Evolutionary conservation across 2,113 vertebrate species (phyloP).

Genomic region (Tor tambroides): DNA sequence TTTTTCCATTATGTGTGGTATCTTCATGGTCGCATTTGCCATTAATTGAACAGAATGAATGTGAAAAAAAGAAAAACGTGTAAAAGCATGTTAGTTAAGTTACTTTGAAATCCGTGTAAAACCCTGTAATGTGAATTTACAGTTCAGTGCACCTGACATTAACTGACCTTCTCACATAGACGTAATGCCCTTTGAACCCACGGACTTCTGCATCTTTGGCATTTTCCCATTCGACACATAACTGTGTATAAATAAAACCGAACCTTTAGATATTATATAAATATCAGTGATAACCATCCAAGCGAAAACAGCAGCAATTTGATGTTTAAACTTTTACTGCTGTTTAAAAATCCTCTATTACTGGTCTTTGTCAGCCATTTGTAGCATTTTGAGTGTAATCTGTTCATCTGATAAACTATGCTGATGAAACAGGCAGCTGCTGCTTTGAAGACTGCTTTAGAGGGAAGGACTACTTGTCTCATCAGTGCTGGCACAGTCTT

Average conservation of each 20-base stretch:
- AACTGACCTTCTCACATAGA: constrained; percentile 48
- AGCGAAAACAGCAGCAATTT: background rate
- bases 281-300: background rate
- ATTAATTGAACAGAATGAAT: constrained; percentile 21
- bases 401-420: constrained; percentile 27
- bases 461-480: constrained; percentile 29
- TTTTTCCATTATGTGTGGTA: background rate
- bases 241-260: background rate
- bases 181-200: constrained; percentile 36
- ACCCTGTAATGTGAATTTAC: constrained; percentile 3
- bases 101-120: constrained; percentile 18
- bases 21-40: background rate
- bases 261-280: no score
- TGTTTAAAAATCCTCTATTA: background rate
- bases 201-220: constrained; percentile 13
- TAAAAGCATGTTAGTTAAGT: background rate
- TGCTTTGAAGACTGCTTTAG: background rate
- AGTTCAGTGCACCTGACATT: constrained; percentile 40
- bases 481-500: constrained; percentile 51
- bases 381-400: constrained; percentile 7
- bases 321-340: background rate
- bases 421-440: constrained; percentile 8
- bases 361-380: constrained; percentile 7
- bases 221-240: constrained; percentile 8
- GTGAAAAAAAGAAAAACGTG: background rate